These are phyloP conservation scores for Phrynocephalus versicolor DNA, from an alignment of 2,113 vertebrate species.

Conservation along the genomic window DNA sequence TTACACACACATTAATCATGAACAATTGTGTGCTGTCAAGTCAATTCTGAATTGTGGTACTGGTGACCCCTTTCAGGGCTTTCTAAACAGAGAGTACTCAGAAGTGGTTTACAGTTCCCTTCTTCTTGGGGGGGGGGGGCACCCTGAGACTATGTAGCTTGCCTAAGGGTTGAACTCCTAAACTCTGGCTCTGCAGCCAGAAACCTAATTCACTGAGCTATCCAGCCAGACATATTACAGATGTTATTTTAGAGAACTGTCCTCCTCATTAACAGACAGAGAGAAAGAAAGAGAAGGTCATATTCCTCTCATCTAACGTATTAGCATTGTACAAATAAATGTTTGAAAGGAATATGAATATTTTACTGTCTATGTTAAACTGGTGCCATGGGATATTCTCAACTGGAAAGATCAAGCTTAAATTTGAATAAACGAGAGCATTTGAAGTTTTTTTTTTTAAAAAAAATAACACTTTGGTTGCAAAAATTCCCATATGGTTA, in stretches of 20 bases:
- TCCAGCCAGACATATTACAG: background rate
- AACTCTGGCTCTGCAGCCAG: no score
- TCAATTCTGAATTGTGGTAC: no score
- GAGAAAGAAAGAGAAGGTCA: slow-evolving; percentile 45
- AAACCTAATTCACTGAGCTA: no score
- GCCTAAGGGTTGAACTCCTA: no score
- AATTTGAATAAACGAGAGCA: background rate
- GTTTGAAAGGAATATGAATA: slow-evolving; percentile 67
- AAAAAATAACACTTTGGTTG: background rate
- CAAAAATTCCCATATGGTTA: background rate
- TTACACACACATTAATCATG: background rate
- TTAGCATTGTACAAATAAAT: slow-evolving; percentile 66
- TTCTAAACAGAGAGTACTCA: no score
- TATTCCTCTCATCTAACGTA: slow-evolving; percentile 56
- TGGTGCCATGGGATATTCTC: slow-evolving; percentile 52
- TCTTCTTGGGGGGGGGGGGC: no score
- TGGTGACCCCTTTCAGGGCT: no score
- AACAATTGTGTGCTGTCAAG: no score
- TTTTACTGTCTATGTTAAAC: slow-evolving; percentile 47
- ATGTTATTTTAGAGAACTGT: slow-evolving; percentile 14
- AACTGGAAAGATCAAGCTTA: slow-evolving; percentile 42
- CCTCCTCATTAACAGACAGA: slow-evolving; percentile 29
- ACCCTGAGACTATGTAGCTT: no score
- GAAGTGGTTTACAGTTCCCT: no score
- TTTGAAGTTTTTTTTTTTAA: slow-evolving; percentile 7